These are phyloP conservation scores for Strigamia maritima DNA, from an alignment of 2,888 invertebrate genomes.

Conservation along the genomic window DNA sequence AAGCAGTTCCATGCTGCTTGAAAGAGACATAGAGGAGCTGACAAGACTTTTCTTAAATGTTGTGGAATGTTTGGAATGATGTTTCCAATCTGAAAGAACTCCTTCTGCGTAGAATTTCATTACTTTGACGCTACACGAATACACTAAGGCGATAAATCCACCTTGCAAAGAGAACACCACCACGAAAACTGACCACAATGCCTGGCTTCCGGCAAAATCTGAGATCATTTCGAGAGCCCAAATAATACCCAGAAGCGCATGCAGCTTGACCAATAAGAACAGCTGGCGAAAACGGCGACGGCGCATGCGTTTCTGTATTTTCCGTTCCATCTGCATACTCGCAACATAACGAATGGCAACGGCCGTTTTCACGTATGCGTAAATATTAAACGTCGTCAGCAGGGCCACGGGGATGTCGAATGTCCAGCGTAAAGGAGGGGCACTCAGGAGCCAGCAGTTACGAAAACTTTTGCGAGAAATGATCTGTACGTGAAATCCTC, in stretches of 20 bases:
- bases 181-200: constrained; percentile 35
- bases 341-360: constrained; percentile 32
- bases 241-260: background rate
- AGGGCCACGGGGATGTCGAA: constrained; percentile 38
- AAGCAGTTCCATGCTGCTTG: constrained; percentile 36
- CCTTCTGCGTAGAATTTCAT: constrained; percentile 35
- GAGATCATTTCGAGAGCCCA: constrained; percentile 20
- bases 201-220: background rate
- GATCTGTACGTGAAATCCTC: background rate
- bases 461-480: constrained; percentile 1
- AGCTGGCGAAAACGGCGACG: constrained; percentile 27
- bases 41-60: background rate
- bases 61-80: background rate
- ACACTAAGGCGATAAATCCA: constrained; percentile 36
- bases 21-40: constrained; percentile 2
- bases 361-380: background rate
- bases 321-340: constrained; percentile 35
- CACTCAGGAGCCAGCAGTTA: constrained; percentile 28
- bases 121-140: constrained; percentile 36
- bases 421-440: background rate
- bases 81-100: background rate
- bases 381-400: constrained; percentile 34
- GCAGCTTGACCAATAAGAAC: constrained; percentile 34
- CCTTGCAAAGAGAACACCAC: constrained; percentile 36
- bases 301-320: constrained; percentile 34